Evolutionary conservation across 2,797 vertebrate genomes (phyloP).

Genomic region (Epinephelus malabaricus): DNA sequence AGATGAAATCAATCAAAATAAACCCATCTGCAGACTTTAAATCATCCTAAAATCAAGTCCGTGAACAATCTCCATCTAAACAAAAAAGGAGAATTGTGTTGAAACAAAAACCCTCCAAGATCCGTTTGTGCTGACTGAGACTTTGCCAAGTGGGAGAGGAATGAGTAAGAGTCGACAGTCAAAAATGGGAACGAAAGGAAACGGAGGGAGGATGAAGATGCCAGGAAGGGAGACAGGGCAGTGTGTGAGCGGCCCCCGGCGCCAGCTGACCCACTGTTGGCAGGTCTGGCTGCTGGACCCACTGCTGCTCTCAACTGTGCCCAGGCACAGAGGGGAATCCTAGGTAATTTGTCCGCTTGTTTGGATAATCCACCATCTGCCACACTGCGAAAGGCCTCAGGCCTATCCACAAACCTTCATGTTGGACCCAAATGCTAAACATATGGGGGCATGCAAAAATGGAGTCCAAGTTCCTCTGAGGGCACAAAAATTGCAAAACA

Average conservation of each 20-base stretch:
- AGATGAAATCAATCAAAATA: slow-evolving; percentile 64
- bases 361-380: slow-evolving; percentile 88
- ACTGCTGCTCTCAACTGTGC: slow-evolving; percentile 64
- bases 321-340: slow-evolving; percentile 76
- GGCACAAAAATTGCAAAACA: slow-evolving; percentile 43
- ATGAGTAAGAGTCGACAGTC: slow-evolving; percentile 35
- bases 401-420: slow-evolving; percentile 58
- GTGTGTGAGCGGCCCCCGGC: slow-evolving; percentile 45
- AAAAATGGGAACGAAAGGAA: slow-evolving; percentile 43
- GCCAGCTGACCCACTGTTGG: slow-evolving; percentile 77
- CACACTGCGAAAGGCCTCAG: slow-evolving; percentile 59
- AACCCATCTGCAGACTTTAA: slow-evolving; percentile 47
- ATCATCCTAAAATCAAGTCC: slow-evolving; percentile 29
- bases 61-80: slow-evolving; percentile 9
- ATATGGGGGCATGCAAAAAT: slow-evolving; percentile 66
- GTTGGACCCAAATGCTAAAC: slow-evolving; percentile 66
- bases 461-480: slow-evolving; percentile 55
- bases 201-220: slow-evolving; percentile 43
- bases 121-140: slow-evolving; percentile 38
- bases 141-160: slow-evolving; percentile 52
- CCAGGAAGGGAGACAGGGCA: slow-evolving; percentile 50
- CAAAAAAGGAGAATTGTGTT: slow-evolving; percentile 13
- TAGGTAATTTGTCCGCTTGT: slow-evolving; percentile 85
- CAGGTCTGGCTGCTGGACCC: slow-evolving; percentile 66
- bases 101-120: slow-evolving; percentile 20